A percentile compares a stretch with the other conserved stretches of the same genome.
phyloP scores from a whole-genome alignment of 2,113 vertebrate species.

The Camelus dromedarius region DNA sequence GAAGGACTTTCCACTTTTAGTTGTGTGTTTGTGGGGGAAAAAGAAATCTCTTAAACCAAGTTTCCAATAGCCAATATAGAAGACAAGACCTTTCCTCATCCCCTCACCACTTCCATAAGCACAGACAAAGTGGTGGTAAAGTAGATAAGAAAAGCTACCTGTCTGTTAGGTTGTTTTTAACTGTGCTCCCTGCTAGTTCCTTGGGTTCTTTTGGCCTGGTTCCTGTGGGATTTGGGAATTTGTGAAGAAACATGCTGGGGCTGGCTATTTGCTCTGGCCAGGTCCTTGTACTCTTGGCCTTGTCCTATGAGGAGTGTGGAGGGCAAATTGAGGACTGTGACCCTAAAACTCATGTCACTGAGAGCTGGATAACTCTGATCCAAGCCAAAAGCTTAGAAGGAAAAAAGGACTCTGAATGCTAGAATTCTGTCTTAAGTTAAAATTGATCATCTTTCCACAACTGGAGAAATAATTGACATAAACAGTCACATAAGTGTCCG shows the following conservation, averaged over 20 bases:
- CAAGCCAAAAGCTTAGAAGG: not conserved
- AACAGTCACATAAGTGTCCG: not conserved
- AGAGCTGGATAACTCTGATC: conserved; percentile 7
- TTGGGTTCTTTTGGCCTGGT: not conserved
- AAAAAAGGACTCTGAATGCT: not conserved
- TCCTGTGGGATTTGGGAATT: not conserved
- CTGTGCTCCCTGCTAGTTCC: not conserved
- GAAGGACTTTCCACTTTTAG: not conserved
- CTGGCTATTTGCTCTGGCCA: not conserved
- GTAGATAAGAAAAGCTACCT: not conserved
- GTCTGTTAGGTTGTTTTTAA: conserved; percentile 1
- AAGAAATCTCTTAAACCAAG: not conserved
- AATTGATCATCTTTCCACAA: not conserved
- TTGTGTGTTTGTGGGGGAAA: not conserved
- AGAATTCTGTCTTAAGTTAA: conserved; percentile 39
- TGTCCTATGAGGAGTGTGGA: conserved; percentile 35
- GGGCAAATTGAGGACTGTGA: not conserved
- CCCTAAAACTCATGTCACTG: not conserved
- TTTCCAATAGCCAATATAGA: not conserved
- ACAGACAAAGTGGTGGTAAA: not conserved
- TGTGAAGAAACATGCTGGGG: not conserved
- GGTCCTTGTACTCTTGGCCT: conserved; percentile 21
- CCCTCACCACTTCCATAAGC: not conserved
- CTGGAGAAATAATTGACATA: not conserved
- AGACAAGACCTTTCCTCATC: not conserved